Base-by-base conservation (phyloP, 2,797 vertebrate species). In the Scolopax bukidnonensis region DNA sequence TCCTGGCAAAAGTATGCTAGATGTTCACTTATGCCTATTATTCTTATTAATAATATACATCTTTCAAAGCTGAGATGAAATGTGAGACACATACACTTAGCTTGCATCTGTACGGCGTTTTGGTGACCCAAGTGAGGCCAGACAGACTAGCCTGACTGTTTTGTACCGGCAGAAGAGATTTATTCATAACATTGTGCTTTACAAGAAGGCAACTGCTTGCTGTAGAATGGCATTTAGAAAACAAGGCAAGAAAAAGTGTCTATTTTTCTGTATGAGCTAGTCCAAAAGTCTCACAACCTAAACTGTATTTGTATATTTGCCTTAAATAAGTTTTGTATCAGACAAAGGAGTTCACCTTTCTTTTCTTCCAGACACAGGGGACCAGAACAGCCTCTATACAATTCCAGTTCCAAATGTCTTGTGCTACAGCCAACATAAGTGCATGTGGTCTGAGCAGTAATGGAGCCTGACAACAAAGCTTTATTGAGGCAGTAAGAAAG, bases 31-130 rank as follows among this genome's bases (percentile, higher is more conserved):
- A 9, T 32, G 15, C n/a, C 50, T 50, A 4, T 25, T 74, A 8
- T 21, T 57, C 4, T 28, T 30, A n/a, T 15, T 13, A 69, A 23
- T 12, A 24, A 54, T 18, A 33, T 2, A 17, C 12, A 70, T 17
- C 16, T 43, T 25, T 25, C 2, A 3, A 60, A 90, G 43, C 0
- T 15, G n/a, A 65, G 51, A 33, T 2, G 14, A 73, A 33, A 57
- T 1, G 30, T 3, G 40, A 50, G 48, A 16, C 10, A 23, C 21
- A 4, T 5, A 25, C 5, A 1, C 38, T 15, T 13, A 47, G 30
- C 18, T 6, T 36, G 28, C 1, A 30, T 70, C 0, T 32, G 3
- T 0, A 38, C 1, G 12, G 23, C 1, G 1, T 43, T 81, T 59
- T 54, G 64, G 30, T 68, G 48, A 51, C 41, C 16, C 6, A 28